Conservation (phyloP, 2,888 invertebrate genomes). For the Ectemnius lituratus region DNA sequence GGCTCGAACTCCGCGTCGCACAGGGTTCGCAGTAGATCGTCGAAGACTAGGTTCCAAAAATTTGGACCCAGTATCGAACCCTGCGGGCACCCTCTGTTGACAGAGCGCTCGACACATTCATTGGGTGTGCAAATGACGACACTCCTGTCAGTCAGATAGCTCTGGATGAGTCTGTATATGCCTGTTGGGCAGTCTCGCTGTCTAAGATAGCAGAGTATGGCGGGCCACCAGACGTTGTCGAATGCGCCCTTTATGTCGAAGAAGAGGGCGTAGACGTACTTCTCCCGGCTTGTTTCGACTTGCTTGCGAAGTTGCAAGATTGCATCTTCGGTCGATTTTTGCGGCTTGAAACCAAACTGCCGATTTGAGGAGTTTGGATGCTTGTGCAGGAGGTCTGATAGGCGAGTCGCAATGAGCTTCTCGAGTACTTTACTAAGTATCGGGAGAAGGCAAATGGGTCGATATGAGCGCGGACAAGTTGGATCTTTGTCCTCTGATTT, state of each 20-base stretch:
- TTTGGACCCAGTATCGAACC: constrained; percentile 38
- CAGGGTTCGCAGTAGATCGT: constrained; percentile 10
- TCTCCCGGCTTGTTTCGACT: too few species aligned
- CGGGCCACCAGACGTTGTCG: constrained; percentile 56
- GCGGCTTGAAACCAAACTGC: too few species aligned
- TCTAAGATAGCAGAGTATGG: constrained; percentile 27
- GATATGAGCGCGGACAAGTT: too few species aligned
- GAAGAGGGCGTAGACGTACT: neutral
- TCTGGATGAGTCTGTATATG: constrained; percentile 19
- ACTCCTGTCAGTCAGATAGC: constrained; percentile 20
- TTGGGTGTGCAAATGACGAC: constrained; percentile 7
- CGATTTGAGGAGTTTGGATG: too few species aligned
- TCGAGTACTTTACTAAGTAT: too few species aligned
- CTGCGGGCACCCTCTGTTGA: constrained; percentile 44
- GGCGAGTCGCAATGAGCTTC: too few species aligned
- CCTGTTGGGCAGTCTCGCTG: constrained; percentile 37
- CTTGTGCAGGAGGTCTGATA: too few species aligned
- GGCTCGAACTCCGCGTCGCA: neutral
- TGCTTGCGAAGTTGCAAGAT: too few species aligned
- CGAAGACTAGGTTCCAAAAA: constrained; percentile 37
- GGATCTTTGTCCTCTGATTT: too few species aligned
- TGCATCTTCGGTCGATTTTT: too few species aligned
- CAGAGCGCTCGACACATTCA: neutral
- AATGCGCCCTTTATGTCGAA: constrained; percentile 54
- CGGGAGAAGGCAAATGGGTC: too few species aligned